Conservation (phyloP, 2,113 vertebrate genomes). For the Sebastes schlegelii region DNA sequence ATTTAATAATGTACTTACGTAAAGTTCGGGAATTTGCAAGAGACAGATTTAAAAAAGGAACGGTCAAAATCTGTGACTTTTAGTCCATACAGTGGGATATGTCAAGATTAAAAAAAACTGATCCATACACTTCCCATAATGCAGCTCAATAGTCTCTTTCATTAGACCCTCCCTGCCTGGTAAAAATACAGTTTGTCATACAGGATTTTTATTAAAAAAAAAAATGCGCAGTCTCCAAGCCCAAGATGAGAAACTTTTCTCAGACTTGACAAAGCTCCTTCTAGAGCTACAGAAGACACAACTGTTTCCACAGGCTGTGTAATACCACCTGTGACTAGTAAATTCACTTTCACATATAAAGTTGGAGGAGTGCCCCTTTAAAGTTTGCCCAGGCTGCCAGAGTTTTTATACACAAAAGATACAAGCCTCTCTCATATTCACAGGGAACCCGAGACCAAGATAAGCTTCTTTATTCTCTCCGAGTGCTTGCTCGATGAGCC, state of each 20-base stretch:
- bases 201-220: not conserved
- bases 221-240: not conserved
- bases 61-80: not conserved
- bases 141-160: too few species aligned
- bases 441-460: not conserved
- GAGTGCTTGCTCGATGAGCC: constrained; percentile 8
- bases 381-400: not conserved
- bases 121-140: not conserved
- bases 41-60: not conserved
- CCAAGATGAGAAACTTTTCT: not conserved
- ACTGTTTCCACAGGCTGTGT: not conserved
- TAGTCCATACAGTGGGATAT: not conserved
- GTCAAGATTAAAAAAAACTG: not conserved
- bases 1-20: not conserved
- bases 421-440: not conserved
- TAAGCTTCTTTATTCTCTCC: not conserved
- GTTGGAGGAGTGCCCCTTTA: not conserved
- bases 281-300: not conserved
- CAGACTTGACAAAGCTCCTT: not conserved
- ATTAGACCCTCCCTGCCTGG: not conserved
- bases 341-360: not conserved
- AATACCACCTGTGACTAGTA: not conserved
- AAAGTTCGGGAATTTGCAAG: not conserved
- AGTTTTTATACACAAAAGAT: not conserved
- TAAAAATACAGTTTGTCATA: not conserved